Evolutionary conservation across 2,113 vertebrate species (phyloP).

Genomic region (Erythrocercus mccallii): DNA sequence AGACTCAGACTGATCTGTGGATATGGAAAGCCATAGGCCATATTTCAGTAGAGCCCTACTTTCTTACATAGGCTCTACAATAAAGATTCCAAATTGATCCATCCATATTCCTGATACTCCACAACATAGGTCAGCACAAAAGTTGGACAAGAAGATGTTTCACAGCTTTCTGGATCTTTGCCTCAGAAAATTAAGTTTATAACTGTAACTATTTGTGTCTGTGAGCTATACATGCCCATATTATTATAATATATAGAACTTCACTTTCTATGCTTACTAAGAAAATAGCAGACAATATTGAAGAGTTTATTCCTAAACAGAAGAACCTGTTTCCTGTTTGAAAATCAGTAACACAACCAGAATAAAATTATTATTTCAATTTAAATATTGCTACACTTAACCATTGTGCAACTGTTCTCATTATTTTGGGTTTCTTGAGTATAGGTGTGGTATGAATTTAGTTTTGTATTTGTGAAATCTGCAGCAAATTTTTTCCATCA

Average conservation of each 20-base stretch:
- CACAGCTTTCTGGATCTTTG: background rate
- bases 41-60: background rate
- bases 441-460: background rate
- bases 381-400: background rate
- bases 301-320: background rate
- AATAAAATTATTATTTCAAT: background rate
- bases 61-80: background rate
- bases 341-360: background rate
- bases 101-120: background rate
- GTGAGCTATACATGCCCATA: background rate
- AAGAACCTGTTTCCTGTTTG: background rate
- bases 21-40: background rate
- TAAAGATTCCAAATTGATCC: background rate
- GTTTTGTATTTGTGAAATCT: background rate
- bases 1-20: background rate
- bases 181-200: background rate
- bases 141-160: background rate
- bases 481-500: background rate
- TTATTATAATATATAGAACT: background rate
- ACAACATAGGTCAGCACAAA: background rate
- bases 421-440: background rate
- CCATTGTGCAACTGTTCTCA: background rate
- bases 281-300: background rate
- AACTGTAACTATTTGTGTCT: background rate
- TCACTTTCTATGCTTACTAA: background rate